phyloP scores from a whole-genome alignment of 2,113 vertebrate species.

The Isurus oxyrinchus region DNA sequence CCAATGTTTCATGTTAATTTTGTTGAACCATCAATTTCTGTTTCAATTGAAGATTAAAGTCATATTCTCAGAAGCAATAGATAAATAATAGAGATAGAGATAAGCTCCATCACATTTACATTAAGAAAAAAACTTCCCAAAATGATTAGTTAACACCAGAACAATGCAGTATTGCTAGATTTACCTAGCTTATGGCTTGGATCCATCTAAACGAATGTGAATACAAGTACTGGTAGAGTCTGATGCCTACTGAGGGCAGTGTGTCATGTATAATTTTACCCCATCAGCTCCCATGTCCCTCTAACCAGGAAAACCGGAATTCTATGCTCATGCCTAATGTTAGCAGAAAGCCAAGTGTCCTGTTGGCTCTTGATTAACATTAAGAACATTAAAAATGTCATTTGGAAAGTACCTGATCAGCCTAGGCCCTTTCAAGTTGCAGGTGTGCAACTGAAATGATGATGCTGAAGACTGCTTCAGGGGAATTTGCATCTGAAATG shows the following conservation, averaged over 20 bases:
- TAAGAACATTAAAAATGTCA: neutral
- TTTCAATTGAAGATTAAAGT: neutral
- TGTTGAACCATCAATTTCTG: neutral
- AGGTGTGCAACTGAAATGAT: neutral
- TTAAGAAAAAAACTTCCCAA: too few relatives aligned
- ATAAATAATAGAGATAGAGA: neutral
- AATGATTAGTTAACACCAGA: neutral
- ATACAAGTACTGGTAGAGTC: neutral
- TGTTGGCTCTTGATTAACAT: neutral
- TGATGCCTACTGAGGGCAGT: neutral
- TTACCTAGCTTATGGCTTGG: neutral
- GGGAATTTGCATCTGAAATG: neutral
- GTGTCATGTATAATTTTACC: neutral
- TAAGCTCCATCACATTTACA: neutral
- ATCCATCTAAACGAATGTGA: neutral
- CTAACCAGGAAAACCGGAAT: neutral
- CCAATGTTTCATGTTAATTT: constrained; percentile 10
- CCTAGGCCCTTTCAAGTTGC: neutral
- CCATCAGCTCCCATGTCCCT: neutral
- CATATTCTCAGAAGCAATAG: neutral
- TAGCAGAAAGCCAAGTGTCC: neutral
- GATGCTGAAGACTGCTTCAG: neutral
- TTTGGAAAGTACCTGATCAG: neutral
- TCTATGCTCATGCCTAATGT: neutral
- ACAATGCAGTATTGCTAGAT: neutral